A percentile compares a stretch with the other conserved stretches of the same genome.
Conservation (phyloP, 2,113 vertebrate genomes). For the Pseudopodoces humilis region DNA sequence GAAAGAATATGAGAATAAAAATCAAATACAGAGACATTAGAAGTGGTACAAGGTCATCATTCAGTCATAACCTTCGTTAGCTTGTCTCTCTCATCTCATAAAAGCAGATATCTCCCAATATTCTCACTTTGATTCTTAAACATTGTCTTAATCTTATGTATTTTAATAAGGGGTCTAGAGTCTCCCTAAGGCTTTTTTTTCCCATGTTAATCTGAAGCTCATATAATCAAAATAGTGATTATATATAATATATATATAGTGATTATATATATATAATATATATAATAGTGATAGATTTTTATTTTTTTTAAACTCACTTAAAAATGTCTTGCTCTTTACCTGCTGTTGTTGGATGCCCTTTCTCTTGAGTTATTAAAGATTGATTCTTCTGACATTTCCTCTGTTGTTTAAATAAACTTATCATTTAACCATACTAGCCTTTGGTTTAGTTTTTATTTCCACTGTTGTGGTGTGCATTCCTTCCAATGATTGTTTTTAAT, state of each 20-base stretch:
- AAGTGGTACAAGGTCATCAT: not conserved
- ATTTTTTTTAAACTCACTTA: not conserved
- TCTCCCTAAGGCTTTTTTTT: not conserved
- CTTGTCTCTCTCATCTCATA: not conserved
- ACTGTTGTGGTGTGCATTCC: not conserved
- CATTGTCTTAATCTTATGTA: not conserved
- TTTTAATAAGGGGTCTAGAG: not conserved
- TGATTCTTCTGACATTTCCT: not conserved
- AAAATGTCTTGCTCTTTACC: not conserved
- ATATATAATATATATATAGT: no score
- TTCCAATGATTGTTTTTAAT: not conserved
- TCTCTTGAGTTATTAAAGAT: not conserved
- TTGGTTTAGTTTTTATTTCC: not conserved
- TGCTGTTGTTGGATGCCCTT: not conserved
- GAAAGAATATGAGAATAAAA: not conserved
- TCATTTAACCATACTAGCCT: not conserved
- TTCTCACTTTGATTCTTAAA: not conserved
- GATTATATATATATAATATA: no score
- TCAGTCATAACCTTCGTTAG: not conserved
- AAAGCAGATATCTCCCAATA: not conserved
- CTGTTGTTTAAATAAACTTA: not conserved
- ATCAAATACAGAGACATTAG: not conserved
- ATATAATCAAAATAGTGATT: not conserved
- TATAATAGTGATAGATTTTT: not conserved
- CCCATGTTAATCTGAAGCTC: not conserved